phyloP scores from a whole-genome alignment of 2,113 vertebrate genomes.

The Microcebus murinus region DNA sequence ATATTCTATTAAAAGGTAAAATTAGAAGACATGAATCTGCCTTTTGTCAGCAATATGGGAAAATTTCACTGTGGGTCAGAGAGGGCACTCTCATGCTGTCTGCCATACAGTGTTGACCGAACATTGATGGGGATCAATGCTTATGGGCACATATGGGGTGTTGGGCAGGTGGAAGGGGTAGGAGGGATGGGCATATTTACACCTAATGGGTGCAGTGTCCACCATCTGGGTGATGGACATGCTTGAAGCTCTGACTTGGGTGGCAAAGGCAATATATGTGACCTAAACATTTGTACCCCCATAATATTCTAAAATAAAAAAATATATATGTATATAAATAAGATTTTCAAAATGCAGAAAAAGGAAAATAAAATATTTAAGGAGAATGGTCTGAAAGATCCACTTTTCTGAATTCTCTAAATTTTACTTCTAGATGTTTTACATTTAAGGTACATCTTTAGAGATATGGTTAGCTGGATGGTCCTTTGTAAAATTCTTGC shows the following conservation, averaged over 20 bases:
- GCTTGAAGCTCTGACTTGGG: too few species aligned
- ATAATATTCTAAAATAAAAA: too few species aligned
- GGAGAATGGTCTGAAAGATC: not conserved
- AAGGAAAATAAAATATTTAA: not conserved
- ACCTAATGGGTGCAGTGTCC: too few species aligned
- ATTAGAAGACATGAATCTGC: not conserved
- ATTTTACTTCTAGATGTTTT: slow-evolving; percentile 11
- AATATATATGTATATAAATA: too few species aligned
- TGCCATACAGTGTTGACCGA: not conserved
- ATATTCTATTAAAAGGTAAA: not conserved
- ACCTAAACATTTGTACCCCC: too few species aligned
- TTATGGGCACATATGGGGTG: too few species aligned
- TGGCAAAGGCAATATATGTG: too few species aligned
- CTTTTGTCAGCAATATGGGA: not conserved
- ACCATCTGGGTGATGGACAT: too few species aligned
- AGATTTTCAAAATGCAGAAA: too few species aligned
- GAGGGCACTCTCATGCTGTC: not conserved
- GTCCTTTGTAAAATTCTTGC: not conserved
- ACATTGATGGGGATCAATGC: not conserved
- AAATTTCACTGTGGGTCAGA: not conserved
- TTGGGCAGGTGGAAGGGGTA: too few species aligned
- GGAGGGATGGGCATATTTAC: too few species aligned
- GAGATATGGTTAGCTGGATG: not conserved
- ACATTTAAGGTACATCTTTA: not conserved
- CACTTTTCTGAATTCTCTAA: not conserved